Base-by-base conservation (phyloP, 2,888 invertebrate species). In the Drosophila limbata region DNA sequence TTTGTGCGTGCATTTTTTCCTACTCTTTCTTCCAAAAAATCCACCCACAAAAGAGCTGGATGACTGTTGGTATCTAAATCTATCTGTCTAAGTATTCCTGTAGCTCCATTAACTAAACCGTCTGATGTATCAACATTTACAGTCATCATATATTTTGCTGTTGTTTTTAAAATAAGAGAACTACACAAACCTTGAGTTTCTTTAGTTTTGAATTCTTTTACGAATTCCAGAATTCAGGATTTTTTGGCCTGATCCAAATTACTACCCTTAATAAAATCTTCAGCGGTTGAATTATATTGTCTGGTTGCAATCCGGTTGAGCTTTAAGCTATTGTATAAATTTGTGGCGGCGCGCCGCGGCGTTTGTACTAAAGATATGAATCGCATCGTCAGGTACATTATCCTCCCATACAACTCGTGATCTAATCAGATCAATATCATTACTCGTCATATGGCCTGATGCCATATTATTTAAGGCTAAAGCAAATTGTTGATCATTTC, bases 391-490 rank as follows among this genome's bases (percentile, higher is more conserved):
- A 11, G 33, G 11, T 10, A 33, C 33, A 33, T 33, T 6, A 45
- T 45, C 21, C 45, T 21, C 21, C 21, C 21, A 21, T 21, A 21
- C 21, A 21, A 21, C 21, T 21, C 21, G 6, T 5, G 45, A 47
- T 28, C 28, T 13, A 13, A 45, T 45, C 2, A 45, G n/a, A n/a
- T 6, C 2, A 45, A 45, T 45, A 28, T 47, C 45, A n/a, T 6
- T 4, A 6, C 13, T 4, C 4, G 45, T 47, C 45, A 47, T 47
- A n/a, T 6, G 13, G 6, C 47, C 62, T 15, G 47, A 53, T 53
- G 62, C 40, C 40, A 57, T 62, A 25, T 68, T 68, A 11, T 62
- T 57, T 17, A 68, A 21, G 11, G 48, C 57, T 11, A 19, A 6
- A 11, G 62, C 62, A 35, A 62, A 62, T n/a, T 19, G 8, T 17